phyloP scores from a whole-genome alignment of 2,888 invertebrate genomes.

The Cheilosia grossa region DNA sequence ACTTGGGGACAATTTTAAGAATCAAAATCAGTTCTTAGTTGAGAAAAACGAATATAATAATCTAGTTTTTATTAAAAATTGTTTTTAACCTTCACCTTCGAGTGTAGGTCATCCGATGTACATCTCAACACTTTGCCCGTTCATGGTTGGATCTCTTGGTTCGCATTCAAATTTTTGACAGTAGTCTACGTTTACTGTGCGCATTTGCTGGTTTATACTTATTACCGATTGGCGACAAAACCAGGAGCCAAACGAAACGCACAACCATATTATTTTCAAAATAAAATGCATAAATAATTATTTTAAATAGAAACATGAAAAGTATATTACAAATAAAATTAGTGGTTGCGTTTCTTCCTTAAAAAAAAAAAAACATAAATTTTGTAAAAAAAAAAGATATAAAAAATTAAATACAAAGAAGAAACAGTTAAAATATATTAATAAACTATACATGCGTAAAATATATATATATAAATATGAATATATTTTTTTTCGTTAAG shows the following conservation, averaged over 20 bases:
- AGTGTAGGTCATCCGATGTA: too few species aligned
- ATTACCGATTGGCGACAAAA: neutral
- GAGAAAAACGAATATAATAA: too few species aligned
- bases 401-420: neutral
- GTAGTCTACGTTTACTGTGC: too few species aligned
- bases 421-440: slow-evolving; percentile 22
- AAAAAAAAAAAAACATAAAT: slow-evolving; percentile 1
- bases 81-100: too few species aligned
- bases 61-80: too few species aligned
- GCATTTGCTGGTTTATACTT: neutral
- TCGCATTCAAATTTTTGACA: too few species aligned
- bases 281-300: slow-evolving; percentile 16
- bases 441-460: slow-evolving; percentile 39
- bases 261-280: slow-evolving; percentile 32
- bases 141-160: too few species aligned
- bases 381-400: neutral
- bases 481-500: slow-evolving; percentile 61
- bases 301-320: slow-evolving; percentile 17
- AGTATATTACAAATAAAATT: neutral
- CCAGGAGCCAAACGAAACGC: neutral
- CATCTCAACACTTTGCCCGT: too few species aligned
- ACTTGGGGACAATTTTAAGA: too few species aligned
- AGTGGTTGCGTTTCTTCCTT: slow-evolving; percentile 10
- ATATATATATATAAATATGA: slow-evolving; percentile 22
- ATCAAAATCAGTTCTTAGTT: too few species aligned